A percentile compares a stretch with the other conserved stretches of the same genome.
Conservation (phyloP, 2,888 invertebrate species). For the Epinotia demarniana region DNA sequence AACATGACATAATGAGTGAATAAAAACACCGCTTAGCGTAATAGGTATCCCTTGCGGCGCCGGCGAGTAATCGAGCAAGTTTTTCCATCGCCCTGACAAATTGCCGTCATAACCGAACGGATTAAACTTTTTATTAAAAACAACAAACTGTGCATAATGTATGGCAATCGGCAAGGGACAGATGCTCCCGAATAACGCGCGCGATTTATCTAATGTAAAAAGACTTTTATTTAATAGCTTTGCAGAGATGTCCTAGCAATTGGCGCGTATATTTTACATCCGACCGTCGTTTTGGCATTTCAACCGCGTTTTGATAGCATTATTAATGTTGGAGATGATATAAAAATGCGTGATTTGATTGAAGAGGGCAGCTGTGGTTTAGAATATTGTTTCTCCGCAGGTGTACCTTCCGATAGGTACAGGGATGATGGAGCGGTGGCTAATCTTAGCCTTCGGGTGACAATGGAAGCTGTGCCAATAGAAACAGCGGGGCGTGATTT, state of each 20-base stretch:
- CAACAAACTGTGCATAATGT: constrained; percentile 84
- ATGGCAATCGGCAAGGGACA: constrained; percentile 83
- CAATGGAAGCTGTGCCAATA: constrained; percentile 72
- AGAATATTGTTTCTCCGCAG: constrained; percentile 73
- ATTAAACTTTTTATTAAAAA: constrained; percentile 85
- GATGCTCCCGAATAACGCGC: constrained; percentile 81
- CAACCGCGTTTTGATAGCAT: constrained; percentile 73
- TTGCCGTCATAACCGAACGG: constrained; percentile 83
- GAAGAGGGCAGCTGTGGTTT: constrained; percentile 68
- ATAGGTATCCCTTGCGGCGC: constrained; percentile 64
- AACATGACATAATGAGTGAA: constrained; percentile 76
- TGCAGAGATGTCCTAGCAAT: constrained; percentile 79
- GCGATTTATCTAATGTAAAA: constrained; percentile 84
- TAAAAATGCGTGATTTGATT: constrained; percentile 79
- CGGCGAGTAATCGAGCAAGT: constrained; percentile 80
- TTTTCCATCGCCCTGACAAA: constrained; percentile 83
- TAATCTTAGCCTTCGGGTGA: constrained; percentile 59
- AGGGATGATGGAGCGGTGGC: constrained; percentile 60
- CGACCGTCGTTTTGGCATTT: constrained; percentile 75
- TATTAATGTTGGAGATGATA: constrained; percentile 76
- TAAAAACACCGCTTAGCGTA: constrained; percentile 66
- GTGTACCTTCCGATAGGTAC: constrained; percentile 54
- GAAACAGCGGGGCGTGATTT: constrained; percentile 72
- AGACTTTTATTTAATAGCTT: constrained; percentile 83
- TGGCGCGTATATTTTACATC: constrained; percentile 77